A percentile compares a stretch with the other conserved stretches of the same genome.
These are phyloP conservation scores for Alosa sapidissima DNA, from an alignment of 2,797 vertebrate species.

Conservation along the genomic window DNA sequence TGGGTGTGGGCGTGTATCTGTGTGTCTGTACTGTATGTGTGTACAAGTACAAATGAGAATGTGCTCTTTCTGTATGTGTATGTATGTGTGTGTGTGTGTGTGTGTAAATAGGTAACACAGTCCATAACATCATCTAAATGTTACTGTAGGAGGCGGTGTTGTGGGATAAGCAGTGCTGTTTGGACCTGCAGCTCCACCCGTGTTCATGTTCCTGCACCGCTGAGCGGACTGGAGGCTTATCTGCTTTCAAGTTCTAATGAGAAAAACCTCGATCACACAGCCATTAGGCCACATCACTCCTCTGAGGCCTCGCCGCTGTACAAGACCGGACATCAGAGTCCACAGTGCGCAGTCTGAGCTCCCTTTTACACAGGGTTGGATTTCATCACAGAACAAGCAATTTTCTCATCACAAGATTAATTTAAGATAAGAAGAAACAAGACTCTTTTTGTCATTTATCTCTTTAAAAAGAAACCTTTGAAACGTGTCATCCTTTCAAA, in stretches of 20 bases:
- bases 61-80: background rate
- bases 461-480: constrained; percentile 46
- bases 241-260: constrained; percentile 30
- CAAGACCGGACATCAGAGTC: constrained; percentile 38
- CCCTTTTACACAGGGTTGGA: constrained; percentile 31
- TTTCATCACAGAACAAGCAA: constrained; percentile 40
- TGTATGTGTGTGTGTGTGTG: constrained; percentile 42
- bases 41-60: background rate
- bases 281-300: constrained; percentile 32
- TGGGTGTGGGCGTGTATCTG: background rate
- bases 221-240: background rate
- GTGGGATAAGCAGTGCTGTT: background rate
- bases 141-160: background rate
- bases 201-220: constrained; percentile 26
- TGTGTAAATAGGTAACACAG: constrained; percentile 1
- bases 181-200: background rate
- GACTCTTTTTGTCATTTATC: constrained; percentile 49
- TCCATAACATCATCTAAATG: background rate
- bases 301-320: background rate
- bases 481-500: background rate
- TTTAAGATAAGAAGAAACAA: constrained; percentile 45
- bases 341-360: constrained; percentile 38
- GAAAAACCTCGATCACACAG: constrained; percentile 1
- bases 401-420: constrained; percentile 47
- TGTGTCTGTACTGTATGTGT: constrained; percentile 28